Conservation (phyloP, 2,888 invertebrate species). For the Patella pellucida region DNA sequence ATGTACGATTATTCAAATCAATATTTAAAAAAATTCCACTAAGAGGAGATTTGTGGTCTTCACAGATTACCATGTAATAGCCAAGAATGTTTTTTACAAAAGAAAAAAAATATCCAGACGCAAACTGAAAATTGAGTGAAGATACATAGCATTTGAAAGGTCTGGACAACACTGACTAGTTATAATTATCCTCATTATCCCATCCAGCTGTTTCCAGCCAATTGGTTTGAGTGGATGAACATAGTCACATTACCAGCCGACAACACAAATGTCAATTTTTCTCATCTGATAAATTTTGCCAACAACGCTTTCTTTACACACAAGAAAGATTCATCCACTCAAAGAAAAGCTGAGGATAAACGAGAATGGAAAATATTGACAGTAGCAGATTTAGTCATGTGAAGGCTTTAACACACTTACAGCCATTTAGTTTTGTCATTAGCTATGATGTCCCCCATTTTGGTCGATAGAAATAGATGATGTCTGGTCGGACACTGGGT, state of each 20-base stretch:
- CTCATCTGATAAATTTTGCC: background rate
- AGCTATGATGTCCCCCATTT: background rate
- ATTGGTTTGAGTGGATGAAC: constrained; percentile 10
- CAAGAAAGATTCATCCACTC: background rate
- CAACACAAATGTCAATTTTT: constrained; percentile 9
- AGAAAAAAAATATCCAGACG: background rate
- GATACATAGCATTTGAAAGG: background rate
- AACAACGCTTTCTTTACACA: background rate
- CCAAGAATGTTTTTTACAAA: background rate
- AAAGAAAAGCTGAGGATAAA: background rate
- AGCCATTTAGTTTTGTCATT: background rate
- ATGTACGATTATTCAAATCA: no score
- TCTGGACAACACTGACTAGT: background rate
- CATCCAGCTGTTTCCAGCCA: constrained; percentile 7
- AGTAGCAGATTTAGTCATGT: background rate
- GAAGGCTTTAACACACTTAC: no score
- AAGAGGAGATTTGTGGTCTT: constrained; percentile 2
- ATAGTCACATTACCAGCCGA: background rate
- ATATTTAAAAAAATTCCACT: background rate
- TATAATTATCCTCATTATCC: constrained; percentile 5
- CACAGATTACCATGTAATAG: background rate
- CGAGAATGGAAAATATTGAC: constrained; percentile 2
- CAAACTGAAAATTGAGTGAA: no score
- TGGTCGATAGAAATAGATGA: background rate
- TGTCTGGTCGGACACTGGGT: constrained; percentile 1